phyloP scores from a whole-genome alignment of 2,797 vertebrate genomes.

The Alosa sapidissima region DNA sequence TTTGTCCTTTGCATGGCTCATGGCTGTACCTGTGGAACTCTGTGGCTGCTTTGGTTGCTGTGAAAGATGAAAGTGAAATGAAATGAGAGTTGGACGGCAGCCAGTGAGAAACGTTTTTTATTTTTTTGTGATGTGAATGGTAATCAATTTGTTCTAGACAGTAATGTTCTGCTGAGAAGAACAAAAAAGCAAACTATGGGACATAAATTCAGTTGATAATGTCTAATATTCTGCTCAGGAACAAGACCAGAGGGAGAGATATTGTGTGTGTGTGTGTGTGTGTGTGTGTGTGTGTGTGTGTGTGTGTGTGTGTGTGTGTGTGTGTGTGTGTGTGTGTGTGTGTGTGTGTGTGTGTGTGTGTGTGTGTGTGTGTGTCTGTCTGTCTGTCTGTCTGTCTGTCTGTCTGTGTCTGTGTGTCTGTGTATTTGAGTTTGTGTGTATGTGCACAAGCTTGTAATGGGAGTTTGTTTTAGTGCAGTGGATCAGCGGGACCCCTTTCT shows the following conservation, averaged over 20 bases:
- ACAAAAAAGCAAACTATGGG: slow-evolving; percentile 48
- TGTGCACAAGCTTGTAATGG: slow-evolving; percentile 11
- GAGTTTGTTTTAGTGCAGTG: too few species aligned
- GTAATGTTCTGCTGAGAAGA: slow-evolving; percentile 22
- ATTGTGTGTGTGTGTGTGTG: slow-evolving; percentile 8
- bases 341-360: slow-evolving; percentile 4
- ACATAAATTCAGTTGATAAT: not conserved
- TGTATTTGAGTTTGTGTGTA: not conserved
- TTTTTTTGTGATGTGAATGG: not conserved
- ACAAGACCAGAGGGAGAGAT: not conserved
- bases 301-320: not conserved
- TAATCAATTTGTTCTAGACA: not conserved
- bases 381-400: too few species aligned
- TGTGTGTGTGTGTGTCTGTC: not conserved
- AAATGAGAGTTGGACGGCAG: not conserved
- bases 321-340: not conserved
- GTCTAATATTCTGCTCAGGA: not conserved
- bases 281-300: not conserved
- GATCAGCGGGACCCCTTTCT: too few species aligned
- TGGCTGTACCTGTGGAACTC: not conserved
- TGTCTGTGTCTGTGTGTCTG: not conserved
- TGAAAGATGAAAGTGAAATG: not conserved
- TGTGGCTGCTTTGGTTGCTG: not conserved
- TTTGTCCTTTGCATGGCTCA: not conserved
- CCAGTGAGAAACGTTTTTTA: too few species aligned